phyloP scores from a whole-genome alignment of 1,140 invertebrate species.

The Maniola jurtina region DNA sequence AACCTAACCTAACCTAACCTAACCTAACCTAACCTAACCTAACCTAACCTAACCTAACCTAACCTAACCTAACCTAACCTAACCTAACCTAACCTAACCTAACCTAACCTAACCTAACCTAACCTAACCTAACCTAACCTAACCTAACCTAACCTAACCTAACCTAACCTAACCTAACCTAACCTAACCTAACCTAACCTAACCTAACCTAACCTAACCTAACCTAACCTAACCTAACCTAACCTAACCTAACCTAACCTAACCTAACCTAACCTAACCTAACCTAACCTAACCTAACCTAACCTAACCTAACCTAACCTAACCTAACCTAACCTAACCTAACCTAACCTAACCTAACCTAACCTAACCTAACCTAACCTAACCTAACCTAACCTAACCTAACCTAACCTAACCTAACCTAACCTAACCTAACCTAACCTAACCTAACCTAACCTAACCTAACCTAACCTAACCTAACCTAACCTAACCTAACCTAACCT shows the following conservation, averaged over 20 bases:
- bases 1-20: conserved; percentile 7
- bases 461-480: conserved; percentile 12
- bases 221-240: too few relatives aligned
- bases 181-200: too few relatives aligned
- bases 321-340: conserved; percentile 20
- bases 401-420: conserved; percentile 21
- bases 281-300: conserved; percentile 1
- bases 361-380: conserved; percentile 17
- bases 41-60: conserved; percentile 6
- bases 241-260: too few relatives aligned
- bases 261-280: too few relatives aligned
- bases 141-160: too few relatives aligned
- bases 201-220: too few relatives aligned
- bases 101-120: conserved; percentile 6
- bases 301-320: conserved; percentile 18
- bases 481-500: conserved; percentile 21
- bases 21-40: conserved; percentile 7
- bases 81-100: conserved; percentile 7
- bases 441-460: conserved; percentile 19
- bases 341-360: conserved; percentile 18
- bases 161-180: too few relatives aligned
- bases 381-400: conserved; percentile 18
- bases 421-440: conserved; percentile 21
- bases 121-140: conserved; percentile 2
- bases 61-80: conserved; percentile 7